phyloP scores from a whole-genome alignment of 2,797 vertebrate species.

The Tadarida brasiliensis region DNA sequence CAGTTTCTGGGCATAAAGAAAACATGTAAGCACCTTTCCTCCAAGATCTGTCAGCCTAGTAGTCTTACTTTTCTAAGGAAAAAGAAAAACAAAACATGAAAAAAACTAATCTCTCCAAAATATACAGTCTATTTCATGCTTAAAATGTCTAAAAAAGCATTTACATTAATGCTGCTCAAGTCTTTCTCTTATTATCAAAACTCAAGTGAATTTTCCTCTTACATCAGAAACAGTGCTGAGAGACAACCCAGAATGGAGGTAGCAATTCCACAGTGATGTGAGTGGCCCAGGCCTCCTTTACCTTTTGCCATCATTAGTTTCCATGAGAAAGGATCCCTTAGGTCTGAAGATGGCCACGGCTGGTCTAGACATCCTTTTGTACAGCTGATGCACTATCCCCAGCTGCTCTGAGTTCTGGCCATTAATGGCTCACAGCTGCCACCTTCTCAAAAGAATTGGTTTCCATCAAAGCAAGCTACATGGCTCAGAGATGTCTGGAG shows the following conservation, averaged over 20 bases:
- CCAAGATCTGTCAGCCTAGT: background rate
- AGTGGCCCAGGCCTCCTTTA: background rate
- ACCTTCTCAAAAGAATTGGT: background rate
- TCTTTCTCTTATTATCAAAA: background rate
- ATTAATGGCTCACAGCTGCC: background rate
- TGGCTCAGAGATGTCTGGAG: background rate
- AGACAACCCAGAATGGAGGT: background rate
- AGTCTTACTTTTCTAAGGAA: constrained; percentile 19
- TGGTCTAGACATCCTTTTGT: background rate
- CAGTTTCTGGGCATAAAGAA: background rate
- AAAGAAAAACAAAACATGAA: constrained; percentile 33
- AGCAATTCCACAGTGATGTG: background rate
- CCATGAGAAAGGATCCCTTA: background rate
- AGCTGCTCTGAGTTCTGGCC: background rate
- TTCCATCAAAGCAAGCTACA: background rate
- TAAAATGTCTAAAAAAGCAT: background rate
- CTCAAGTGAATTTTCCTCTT: constrained; percentile 11
- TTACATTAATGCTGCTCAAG: background rate
- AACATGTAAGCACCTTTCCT: background rate
- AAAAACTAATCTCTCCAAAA: background rate
- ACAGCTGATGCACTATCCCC: background rate
- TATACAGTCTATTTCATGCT: background rate
- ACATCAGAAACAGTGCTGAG: background rate
- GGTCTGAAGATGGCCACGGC: background rate
- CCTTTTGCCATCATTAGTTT: background rate